Percentiles rank a stretch among this genome's conserved stretches.
phyloP scores from a whole-genome alignment of 1,140 invertebrate species.

The Mamestra configurata region DNA sequence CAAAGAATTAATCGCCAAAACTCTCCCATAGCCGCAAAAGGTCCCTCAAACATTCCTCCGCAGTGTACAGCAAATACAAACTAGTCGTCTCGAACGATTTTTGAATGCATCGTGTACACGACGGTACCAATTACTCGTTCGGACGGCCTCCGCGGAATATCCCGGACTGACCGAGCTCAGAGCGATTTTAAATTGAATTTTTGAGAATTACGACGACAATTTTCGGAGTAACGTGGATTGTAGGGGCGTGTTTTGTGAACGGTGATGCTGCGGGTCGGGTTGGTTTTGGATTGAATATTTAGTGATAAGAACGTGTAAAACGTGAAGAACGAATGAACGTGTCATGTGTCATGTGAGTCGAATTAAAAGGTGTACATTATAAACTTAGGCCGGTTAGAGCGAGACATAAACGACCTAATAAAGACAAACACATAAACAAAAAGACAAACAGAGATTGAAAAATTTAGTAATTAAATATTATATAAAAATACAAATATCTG shows the following conservation, averaged over 20 bases:
- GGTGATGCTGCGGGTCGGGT: neutral
- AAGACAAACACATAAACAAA: too few relatives aligned
- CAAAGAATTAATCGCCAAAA: neutral
- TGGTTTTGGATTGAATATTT: neutral
- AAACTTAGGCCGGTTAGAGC: too few relatives aligned
- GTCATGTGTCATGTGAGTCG: too few relatives aligned
- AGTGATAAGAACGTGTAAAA: too few relatives aligned
- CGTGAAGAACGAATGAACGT: too few relatives aligned
- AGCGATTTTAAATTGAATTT: constrained; percentile 82
- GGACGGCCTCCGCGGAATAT: constrained; percentile 62
- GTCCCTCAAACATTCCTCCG: neutral
- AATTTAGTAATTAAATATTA: too few relatives aligned
- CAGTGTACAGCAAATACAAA: constrained; percentile 45
- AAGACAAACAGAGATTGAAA: too few relatives aligned
- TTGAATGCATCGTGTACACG: constrained; percentile 71
- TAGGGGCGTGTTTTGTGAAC: constrained; percentile 47
- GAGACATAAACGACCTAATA: too few relatives aligned
- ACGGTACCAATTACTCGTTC: constrained; percentile 72
- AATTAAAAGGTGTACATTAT: too few relatives aligned
- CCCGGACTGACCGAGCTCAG: constrained; percentile 64
- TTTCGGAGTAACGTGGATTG: constrained; percentile 64
- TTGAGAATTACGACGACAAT: constrained; percentile 74
- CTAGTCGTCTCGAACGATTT: constrained; percentile 64
- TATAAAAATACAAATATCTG: too few relatives aligned
- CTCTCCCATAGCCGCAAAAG: neutral